Conservation (phyloP, 35 echinoderm and acorn worm species). For the Eucidaris tribuloides region DNA sequence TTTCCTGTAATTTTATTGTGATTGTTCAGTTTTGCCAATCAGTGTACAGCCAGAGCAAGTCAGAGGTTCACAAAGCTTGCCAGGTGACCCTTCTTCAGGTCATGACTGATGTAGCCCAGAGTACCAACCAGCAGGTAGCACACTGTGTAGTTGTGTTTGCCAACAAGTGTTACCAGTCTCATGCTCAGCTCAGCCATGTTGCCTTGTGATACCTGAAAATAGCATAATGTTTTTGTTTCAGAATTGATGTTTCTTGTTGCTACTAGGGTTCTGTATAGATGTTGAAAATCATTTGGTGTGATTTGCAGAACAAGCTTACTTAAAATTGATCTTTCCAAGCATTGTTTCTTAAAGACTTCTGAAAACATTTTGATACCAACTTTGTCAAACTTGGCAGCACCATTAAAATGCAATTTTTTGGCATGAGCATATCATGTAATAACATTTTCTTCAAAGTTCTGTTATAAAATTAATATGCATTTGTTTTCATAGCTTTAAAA, state of each 20-base stretch:
- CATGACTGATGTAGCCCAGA: constrained; percentile 76
- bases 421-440: no score
- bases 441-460: no score
- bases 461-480: no score
- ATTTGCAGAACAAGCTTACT: no score
- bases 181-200: neutral
- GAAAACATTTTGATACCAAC: no score
- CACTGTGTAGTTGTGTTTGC: neutral
- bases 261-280: neutral
- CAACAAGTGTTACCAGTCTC: neutral
- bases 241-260: neutral
- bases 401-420: no score
- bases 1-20: neutral
- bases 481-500: no score
- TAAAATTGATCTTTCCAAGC: no score
- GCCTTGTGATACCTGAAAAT: neutral
- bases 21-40: constrained; percentile 76
- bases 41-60: constrained; percentile 63
- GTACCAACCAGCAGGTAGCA: constrained; percentile 71
- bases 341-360: no score
- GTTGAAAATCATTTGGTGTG: no score
- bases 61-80: constrained; percentile 79
- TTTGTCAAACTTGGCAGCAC: no score
- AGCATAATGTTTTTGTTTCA: neutral
- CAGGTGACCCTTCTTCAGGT: constrained; percentile 87